Conservation (phyloP, 2,888 invertebrate genomes). For the Zygothrica quintamaculata region DNA sequence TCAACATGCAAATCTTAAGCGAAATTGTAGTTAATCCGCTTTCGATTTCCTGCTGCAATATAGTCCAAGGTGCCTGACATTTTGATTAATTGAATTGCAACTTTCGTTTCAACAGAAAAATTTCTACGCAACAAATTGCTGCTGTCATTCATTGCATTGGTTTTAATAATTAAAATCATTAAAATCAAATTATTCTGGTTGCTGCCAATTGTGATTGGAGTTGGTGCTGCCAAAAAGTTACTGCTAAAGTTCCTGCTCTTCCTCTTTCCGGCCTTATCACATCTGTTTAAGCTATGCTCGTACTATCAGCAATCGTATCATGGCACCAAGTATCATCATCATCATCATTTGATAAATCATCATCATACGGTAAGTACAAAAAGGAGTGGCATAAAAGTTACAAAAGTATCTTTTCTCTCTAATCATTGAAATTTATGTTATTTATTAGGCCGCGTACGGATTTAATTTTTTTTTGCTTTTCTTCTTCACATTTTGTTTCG, state of each 20-base stretch:
- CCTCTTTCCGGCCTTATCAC: slow-evolving; percentile 92
- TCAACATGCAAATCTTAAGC: slow-evolving; percentile 15
- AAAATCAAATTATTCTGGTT: slow-evolving; percentile 92
- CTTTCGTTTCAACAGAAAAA: slow-evolving; percentile 87
- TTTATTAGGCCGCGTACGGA: slow-evolving; percentile 26
- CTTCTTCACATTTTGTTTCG: slow-evolving; percentile 2
- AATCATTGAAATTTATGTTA: slow-evolving; percentile 14
- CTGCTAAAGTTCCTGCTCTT: slow-evolving; percentile 92
- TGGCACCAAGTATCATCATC: slow-evolving; percentile 91
- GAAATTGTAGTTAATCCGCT: slow-evolving; percentile 31
- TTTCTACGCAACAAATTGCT: slow-evolving; percentile 90
- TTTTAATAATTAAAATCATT: slow-evolving; percentile 91
- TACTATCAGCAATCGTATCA: slow-evolving; percentile 91
- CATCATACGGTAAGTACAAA: slow-evolving; percentile 87
- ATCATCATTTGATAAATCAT: slow-evolving; percentile 92
- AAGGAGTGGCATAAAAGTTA: neutral
- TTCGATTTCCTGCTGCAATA: too few species aligned
- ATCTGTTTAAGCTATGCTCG: slow-evolving; percentile 93
- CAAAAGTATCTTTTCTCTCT: slow-evolving; percentile 3
- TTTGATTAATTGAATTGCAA: slow-evolving; percentile 33
- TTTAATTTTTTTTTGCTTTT: slow-evolving; percentile 17
- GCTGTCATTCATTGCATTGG: slow-evolving; percentile 90
- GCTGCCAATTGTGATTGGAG: slow-evolving; percentile 91
- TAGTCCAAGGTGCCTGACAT: neutral
- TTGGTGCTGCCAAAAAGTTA: slow-evolving; percentile 93